Base-by-base conservation (phyloP, 1,140 invertebrate species). In the Coenobita brevimanus region DNA sequence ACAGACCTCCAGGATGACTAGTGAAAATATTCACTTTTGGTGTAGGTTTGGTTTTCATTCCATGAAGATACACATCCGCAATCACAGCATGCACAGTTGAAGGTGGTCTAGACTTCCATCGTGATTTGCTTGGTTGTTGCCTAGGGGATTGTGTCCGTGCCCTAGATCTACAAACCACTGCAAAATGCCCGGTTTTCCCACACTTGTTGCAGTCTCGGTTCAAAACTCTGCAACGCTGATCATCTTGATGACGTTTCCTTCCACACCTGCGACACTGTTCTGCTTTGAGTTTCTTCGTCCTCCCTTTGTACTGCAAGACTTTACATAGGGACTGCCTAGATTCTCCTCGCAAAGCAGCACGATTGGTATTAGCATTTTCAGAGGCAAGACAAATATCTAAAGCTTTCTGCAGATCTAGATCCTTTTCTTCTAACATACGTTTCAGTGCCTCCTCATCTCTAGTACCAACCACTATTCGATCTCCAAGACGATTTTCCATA, bases 401-500 rank as follows among this genome's bases (percentile, higher is more conserved):
- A 2, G 43, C 79, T 2, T n/a, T 69, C 27, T 81, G 3, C 4
- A 64, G 24, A 2, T 4, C 41, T 1, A 82, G 60, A 2, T 69
- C 41, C 43, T 69, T 71, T 2, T 43, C n/a, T 38, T 82, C 64
- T 24, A 82, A 27, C 64, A 82, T 69, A 21, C 71, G 43, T 82
- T 82, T 82, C 27, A 82, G 21, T 30, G 81, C 81, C 21, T 13
- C 41, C 38, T 73, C 38, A 33, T 82, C 81, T 33, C 60, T n/a
- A 2, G 81, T 73, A 6, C 81, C 81, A 71, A 82, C 81, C 2
- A 82, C 71, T 15, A 75, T 30, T 33, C 71, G 27, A 62, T 82
- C 81, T 24, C 81, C 3, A n/a, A 73, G 30, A 1, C 41, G 38
- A 46, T 82, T 54, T 54, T 75, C 81, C 21, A 75, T 8, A 54